Percentiles rank a stretch among this genome's conserved stretches.
These are phyloP conservation scores for Papilio glaucus DNA, from an alignment of 1,140 invertebrate genomes.

Conservation along the genomic window DNA sequence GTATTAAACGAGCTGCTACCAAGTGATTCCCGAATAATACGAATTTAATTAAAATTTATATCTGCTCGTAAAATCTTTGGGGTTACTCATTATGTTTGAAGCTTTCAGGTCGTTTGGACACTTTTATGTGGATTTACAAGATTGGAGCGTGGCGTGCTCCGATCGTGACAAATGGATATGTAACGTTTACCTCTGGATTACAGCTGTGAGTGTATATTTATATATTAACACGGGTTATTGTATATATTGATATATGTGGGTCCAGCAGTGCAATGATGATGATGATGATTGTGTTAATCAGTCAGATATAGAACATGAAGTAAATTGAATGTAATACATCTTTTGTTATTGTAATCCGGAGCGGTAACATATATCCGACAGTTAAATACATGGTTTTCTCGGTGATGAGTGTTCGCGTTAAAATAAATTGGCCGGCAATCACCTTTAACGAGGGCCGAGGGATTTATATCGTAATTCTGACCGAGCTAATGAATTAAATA, in stretches of 20 bases:
- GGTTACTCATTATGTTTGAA: neutral
- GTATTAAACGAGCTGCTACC: neutral
- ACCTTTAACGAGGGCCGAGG: constrained; percentile 2
- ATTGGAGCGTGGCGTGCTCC: neutral
- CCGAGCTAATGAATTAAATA: constrained; percentile 9
- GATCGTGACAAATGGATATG: no score
- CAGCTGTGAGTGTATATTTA: no score
- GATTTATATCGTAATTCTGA: constrained; percentile 9
- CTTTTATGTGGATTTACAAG: neutral
- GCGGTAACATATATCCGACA: neutral
- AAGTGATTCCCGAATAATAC: neutral
- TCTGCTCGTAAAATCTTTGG: neutral
- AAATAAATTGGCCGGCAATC: constrained; percentile 7
- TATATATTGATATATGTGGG: no score
- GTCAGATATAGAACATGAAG: neutral
- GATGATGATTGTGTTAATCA: neutral
- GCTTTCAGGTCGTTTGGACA: neutral
- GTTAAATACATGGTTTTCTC: neutral
- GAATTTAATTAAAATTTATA: constrained; percentile 27
- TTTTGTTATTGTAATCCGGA: constrained; percentile 1
- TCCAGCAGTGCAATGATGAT: no score
- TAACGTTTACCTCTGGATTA: no score
- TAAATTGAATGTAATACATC: neutral
- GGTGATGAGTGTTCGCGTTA: constrained; percentile 7
- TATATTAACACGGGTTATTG: no score